Percentiles rank a stretch among this genome's conserved stretches.
Evolutionary conservation across 2,888 invertebrate species (phyloP).

Genomic region (Plebejus anna): DNA sequence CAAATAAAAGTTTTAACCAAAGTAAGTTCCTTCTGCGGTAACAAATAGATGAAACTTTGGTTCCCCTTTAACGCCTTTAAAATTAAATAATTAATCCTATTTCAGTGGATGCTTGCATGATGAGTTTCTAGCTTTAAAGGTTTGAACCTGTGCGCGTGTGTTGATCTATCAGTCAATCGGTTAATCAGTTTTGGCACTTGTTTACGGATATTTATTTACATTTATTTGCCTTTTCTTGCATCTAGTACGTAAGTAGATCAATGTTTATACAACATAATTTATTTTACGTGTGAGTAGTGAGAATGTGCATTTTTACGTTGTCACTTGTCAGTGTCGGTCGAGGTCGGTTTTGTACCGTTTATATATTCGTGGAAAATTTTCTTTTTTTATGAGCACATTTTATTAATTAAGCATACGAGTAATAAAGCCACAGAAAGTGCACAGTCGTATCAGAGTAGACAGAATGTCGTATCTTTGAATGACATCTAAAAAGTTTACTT

Average conservation of each 20-base stretch:
- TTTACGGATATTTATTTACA: not conserved
- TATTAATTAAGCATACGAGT: not conserved
- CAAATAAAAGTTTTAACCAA: too few species aligned
- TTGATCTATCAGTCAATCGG: too few species aligned
- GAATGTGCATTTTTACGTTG: constrained; percentile 6
- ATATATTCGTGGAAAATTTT: constrained; percentile 16
- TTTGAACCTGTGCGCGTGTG: too few species aligned
- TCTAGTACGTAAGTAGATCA: not conserved
- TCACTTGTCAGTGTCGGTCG: constrained; percentile 15
- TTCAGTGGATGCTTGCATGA: too few species aligned
- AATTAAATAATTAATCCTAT: too few species aligned
- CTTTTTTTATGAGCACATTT: constrained; percentile 2
- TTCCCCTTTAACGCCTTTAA: too few species aligned
- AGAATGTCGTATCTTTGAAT: not conserved
- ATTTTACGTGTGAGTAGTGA: not conserved
- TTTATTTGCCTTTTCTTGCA: not conserved
- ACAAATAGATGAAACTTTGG: too few species aligned
- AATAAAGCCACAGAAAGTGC: constrained; percentile 7
- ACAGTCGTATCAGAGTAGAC: not conserved
- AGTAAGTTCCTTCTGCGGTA: too few species aligned
- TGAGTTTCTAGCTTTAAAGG: too few species aligned
- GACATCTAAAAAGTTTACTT: not conserved
- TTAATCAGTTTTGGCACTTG: too few species aligned
- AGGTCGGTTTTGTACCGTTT: constrained; percentile 1
- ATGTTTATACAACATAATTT: constrained; percentile 36